phyloP scores from a whole-genome alignment of 2,113 vertebrate genomes.

The Cyprinodon tularosa region DNA sequence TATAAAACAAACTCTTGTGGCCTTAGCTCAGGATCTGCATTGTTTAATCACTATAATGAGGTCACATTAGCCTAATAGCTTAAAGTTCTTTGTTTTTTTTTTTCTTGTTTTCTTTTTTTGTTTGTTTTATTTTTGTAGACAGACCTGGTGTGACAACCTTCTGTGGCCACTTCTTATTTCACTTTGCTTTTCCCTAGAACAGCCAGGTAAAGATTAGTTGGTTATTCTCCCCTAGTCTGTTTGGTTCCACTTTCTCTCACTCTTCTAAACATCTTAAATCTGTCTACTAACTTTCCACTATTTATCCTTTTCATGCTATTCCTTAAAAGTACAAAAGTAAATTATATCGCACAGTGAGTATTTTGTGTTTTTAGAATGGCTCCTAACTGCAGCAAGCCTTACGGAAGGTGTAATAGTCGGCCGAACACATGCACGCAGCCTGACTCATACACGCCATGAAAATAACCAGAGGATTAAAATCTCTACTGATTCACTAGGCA shows the following conservation, averaged over 20 bases:
- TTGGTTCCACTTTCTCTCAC: neutral
- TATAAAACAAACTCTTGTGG: neutral
- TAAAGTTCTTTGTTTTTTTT: slow-evolving; percentile 4
- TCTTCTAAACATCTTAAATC: neutral
- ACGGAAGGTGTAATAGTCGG: slow-evolving; percentile 7
- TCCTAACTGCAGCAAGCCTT: slow-evolving; percentile 3
- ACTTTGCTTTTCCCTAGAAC: slow-evolving; percentile 28
- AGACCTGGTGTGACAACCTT: slow-evolving; percentile 27
- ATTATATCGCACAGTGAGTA: neutral
- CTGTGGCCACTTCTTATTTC: slow-evolving; percentile 65
- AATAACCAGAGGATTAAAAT: slow-evolving; percentile 29
- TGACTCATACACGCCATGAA: slow-evolving; percentile 55
- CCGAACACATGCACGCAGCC: neutral
- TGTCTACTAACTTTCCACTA: neutral
- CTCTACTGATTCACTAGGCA: slow-evolving; percentile 30
- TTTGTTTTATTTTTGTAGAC: neutral
- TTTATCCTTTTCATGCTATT: neutral
- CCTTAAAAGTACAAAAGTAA: neutral
- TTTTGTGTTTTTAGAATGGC: slow-evolving; percentile 18
- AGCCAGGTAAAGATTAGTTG: slow-evolving; percentile 9
- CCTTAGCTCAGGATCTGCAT: fast-evolving
- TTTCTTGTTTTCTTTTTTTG: neutral
- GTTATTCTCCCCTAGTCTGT: slow-evolving; percentile 18
- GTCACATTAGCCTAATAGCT: neutral
- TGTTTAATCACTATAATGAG: neutral